phyloP scores from a whole-genome alignment of 1,140 invertebrate species.

The Drosophila murphyi region DNA sequence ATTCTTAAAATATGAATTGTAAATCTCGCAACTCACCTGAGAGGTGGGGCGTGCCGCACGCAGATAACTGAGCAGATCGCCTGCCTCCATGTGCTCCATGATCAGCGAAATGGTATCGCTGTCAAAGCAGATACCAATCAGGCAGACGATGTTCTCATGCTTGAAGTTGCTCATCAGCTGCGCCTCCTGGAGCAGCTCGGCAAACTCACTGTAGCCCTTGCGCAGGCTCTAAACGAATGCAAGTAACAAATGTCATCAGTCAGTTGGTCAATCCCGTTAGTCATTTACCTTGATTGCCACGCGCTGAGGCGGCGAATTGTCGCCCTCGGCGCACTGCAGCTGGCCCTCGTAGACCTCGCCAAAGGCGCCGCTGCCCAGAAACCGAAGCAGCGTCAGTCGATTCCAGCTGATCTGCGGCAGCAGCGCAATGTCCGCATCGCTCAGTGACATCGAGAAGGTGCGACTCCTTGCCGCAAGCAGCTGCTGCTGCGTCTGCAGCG shows the following conservation, averaged over 20 bases:
- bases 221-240: slow-evolving; percentile 90
- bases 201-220: slow-evolving; percentile 97
- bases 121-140: slow-evolving; percentile 97
- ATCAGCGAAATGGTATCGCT: slow-evolving; percentile 96
- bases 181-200: slow-evolving; percentile 98
- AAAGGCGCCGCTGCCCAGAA: slow-evolving; percentile 97
- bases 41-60: slow-evolving; percentile 89
- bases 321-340: slow-evolving; percentile 88
- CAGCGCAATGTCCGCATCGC: slow-evolving; percentile 88
- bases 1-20: too few species aligned
- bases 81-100: slow-evolving; percentile 98
- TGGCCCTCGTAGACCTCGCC: slow-evolving; percentile 98
- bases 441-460: slow-evolving; percentile 90
- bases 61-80: slow-evolving; percentile 96
- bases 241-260: not conserved
- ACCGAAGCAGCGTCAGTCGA: slow-evolving; percentile 93
- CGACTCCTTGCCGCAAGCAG: slow-evolving; percentile 87
- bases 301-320: slow-evolving; percentile 86
- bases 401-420: slow-evolving; percentile 93
- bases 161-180: slow-evolving; percentile 98
- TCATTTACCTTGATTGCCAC: slow-evolving; percentile 93
- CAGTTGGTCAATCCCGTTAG: too few species aligned
- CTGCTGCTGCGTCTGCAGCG: slow-evolving; percentile 90
- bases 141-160: slow-evolving; percentile 96
- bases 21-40: slow-evolving; percentile 55